Evolutionary conservation across 2,797 vertebrate genomes (phyloP).

Genomic region (Antennarius maculatus): DNA sequence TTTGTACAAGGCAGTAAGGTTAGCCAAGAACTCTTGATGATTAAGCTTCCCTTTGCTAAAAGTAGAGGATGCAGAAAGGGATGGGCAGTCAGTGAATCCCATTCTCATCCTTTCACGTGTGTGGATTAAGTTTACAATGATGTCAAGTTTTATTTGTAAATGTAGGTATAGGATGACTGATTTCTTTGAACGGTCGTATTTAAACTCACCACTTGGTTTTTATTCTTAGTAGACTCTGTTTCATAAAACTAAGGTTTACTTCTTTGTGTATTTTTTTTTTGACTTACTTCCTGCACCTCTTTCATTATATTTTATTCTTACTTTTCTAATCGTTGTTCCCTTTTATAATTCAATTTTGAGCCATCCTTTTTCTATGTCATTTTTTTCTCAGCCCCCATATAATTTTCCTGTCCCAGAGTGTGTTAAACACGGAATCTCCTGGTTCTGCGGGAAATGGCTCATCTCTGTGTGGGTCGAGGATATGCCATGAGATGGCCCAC

Average conservation of each 20-base stretch:
- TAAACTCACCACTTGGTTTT: slow-evolving; percentile 7
- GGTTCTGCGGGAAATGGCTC: slow-evolving; percentile 51
- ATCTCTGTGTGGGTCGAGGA: slow-evolving; percentile 88
- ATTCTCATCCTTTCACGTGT: slow-evolving; percentile 32
- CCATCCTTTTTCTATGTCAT: slow-evolving; percentile 41
- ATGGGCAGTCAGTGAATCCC: slow-evolving; percentile 31
- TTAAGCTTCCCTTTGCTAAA: slow-evolving; percentile 39
- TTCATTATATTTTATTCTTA: slow-evolving; percentile 13
- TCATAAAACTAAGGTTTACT: neutral
- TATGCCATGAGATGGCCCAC: slow-evolving; percentile 97
- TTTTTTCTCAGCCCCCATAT: slow-evolving; percentile 90
- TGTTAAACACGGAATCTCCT: slow-evolving; percentile 66
- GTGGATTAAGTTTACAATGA: slow-evolving; percentile 34
- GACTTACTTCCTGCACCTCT: slow-evolving; percentile 12
- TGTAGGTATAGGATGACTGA: slow-evolving; percentile 69
- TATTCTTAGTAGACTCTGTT: neutral
- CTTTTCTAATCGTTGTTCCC: slow-evolving; percentile 7
- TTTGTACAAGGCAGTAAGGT: slow-evolving; percentile 23
- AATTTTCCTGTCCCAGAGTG: slow-evolving; percentile 94
- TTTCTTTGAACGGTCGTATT: slow-evolving; percentile 41
- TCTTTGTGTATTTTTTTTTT: slow-evolving; percentile 23
- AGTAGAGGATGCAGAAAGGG: slow-evolving; percentile 35
- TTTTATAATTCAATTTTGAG: slow-evolving; percentile 4
- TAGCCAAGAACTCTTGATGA: slow-evolving; percentile 46
- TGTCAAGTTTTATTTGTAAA: slow-evolving; percentile 74